phyloP scores from a whole-genome alignment of 2,797 vertebrate genomes.

The Pseudochirops corinnae region DNA sequence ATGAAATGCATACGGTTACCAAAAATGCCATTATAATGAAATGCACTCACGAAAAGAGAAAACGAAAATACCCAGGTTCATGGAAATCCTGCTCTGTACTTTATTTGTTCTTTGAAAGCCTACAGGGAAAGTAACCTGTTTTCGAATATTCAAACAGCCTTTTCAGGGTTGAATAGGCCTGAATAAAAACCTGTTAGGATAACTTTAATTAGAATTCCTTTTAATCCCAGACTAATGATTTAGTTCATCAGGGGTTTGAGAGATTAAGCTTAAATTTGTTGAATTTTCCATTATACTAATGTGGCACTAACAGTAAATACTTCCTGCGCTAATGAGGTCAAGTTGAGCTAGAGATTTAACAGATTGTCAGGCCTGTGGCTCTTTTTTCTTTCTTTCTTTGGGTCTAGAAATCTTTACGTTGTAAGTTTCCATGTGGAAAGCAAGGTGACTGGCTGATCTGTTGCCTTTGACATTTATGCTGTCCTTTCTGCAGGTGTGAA shows the following conservation, averaged over 20 bases:
- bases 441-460: constrained; percentile 17
- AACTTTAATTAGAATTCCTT: constrained; percentile 24
- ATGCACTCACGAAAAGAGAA: background rate
- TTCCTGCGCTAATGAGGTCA: constrained; percentile 43
- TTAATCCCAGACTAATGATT: constrained; percentile 3
- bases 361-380: background rate
- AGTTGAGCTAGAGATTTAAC: background rate
- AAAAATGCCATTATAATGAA: background rate
- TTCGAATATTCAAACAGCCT: background rate
- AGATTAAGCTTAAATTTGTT: constrained; percentile 15
- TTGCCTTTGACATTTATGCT: constrained; percentile 40
- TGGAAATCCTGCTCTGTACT: background rate
- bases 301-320: background rate
- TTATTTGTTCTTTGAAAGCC: background rate
- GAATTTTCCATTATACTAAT: constrained; percentile 38
- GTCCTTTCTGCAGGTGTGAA: constrained; percentile 87
- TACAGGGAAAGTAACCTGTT: background rate
- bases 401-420: constrained; percentile 56
- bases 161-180: background rate
- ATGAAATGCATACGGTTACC: background rate
- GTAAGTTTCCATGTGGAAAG: background rate
- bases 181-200: background rate
- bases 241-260: constrained; percentile 42
- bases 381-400: background rate
- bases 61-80: background rate